Conservation (phyloP, 2,113 vertebrate genomes). For the Antechinus flavipes region DNA sequence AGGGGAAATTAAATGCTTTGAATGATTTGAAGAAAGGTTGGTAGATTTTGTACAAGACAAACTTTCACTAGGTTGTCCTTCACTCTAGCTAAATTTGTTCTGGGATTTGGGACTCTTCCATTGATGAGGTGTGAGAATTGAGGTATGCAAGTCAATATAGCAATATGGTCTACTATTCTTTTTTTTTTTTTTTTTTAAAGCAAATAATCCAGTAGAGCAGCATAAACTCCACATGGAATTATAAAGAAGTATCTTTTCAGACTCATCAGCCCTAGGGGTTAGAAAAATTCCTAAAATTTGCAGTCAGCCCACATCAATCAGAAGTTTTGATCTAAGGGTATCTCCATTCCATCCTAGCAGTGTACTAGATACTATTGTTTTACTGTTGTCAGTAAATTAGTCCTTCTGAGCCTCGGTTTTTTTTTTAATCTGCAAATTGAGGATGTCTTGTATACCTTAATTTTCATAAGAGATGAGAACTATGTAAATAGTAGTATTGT, state of each 20-base stretch:
- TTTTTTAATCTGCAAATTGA: background rate
- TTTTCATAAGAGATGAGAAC: background rate
- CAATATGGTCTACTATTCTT: background rate
- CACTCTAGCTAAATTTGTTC: conserved; percentile 7
- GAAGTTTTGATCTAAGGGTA: conserved; percentile 14
- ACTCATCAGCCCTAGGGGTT: background rate
- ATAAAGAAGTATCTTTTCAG: conserved; percentile 29
- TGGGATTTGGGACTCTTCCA: background rate
- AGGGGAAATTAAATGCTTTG: background rate
- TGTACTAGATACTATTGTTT: background rate
- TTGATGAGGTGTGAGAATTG: background rate
- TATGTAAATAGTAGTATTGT: background rate
- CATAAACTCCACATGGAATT: conserved; percentile 37
- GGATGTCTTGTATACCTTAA: background rate
- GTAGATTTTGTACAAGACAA: background rate
- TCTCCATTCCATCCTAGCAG: background rate
- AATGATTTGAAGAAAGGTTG: background rate
- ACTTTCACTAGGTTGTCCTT: conserved; percentile 1
- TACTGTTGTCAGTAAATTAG: background rate
- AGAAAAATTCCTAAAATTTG: background rate
- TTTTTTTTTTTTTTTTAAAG: background rate
- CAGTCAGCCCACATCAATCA: conserved; percentile 12
- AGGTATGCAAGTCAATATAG: background rate
- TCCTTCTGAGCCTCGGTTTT: background rate
- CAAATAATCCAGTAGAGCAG: background rate